phyloP scores from a whole-genome alignment of 1,140 invertebrate genomes.

The Alviniconcha marisindica region DNA sequence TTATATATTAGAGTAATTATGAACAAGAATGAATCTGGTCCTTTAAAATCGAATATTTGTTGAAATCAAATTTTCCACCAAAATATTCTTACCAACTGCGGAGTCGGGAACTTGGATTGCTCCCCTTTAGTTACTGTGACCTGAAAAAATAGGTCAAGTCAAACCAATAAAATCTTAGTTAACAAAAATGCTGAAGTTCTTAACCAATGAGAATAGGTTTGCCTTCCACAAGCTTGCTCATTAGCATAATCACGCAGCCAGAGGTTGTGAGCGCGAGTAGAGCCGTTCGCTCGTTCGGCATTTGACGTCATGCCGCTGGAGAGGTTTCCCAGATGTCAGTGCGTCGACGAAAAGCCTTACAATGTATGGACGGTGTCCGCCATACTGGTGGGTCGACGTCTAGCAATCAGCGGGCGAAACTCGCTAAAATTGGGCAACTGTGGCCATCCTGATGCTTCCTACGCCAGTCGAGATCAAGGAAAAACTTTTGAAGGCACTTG shows the following conservation, averaged over 20 bases:
- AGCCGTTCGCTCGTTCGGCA: constrained; percentile 55
- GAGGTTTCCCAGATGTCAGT: constrained; percentile 75
- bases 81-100: background rate
- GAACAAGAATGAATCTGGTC: no score
- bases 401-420: constrained; percentile 69
- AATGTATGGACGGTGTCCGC: constrained; percentile 75
- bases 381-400: constrained; percentile 75
- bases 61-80: no score
- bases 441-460: constrained; percentile 78
- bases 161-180: constrained; percentile 35
- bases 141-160: constrained; percentile 3
- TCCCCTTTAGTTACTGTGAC: constrained; percentile 30
- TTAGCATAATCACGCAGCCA: constrained; percentile 44
- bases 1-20: background rate
- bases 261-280: constrained; percentile 39
- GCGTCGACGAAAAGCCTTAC: constrained; percentile 68
- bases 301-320: constrained; percentile 73
- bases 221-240: background rate
- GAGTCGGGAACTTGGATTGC: background rate
- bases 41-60: no score
- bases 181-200: background rate
- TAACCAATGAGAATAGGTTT: constrained; percentile 34
- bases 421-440: constrained; percentile 67
- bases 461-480: constrained; percentile 81
- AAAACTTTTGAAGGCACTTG: constrained; percentile 81